Conservation (phyloP, 2,797 vertebrate species). For the Acipenser ruthenus region DNA sequence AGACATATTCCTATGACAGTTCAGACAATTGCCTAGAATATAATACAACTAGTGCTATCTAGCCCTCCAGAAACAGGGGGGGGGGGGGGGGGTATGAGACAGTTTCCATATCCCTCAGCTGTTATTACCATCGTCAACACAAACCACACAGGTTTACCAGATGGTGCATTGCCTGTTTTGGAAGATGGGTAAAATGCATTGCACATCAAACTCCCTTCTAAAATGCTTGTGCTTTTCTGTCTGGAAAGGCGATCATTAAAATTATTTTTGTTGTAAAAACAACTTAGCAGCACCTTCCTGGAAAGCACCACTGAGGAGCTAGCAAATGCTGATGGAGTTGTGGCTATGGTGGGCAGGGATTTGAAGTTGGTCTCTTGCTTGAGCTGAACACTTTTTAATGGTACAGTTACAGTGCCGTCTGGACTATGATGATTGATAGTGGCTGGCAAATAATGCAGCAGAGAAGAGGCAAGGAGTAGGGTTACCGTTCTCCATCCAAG, state of each 20-base stretch:
- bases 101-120: not conserved
- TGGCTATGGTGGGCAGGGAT: too few relatives aligned
- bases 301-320: too few relatives aligned
- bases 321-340: too few relatives aligned
- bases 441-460: too few relatives aligned
- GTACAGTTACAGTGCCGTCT: too few relatives aligned
- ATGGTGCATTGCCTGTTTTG: not conserved
- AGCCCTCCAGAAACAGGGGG: not conserved
- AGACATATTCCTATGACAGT: not conserved
- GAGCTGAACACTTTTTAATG: too few relatives aligned
- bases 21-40: not conserved
- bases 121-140: not conserved
- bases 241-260: conserved; percentile 8
- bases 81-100: not conserved
- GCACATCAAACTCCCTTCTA: not conserved
- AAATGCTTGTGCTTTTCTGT: not conserved
- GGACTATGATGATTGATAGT: too few relatives aligned
- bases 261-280: not conserved
- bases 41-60: too few relatives aligned
- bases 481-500: too few relatives aligned
- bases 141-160: conserved; percentile 4
- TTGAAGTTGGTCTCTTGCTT: too few relatives aligned
- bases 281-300: too few relatives aligned
- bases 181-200: not conserved
- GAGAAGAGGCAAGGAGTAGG: too few relatives aligned